These are phyloP conservation scores for Mobula hypostoma DNA, from an alignment of 2,113 vertebrate genomes.

Conservation along the genomic window DNA sequence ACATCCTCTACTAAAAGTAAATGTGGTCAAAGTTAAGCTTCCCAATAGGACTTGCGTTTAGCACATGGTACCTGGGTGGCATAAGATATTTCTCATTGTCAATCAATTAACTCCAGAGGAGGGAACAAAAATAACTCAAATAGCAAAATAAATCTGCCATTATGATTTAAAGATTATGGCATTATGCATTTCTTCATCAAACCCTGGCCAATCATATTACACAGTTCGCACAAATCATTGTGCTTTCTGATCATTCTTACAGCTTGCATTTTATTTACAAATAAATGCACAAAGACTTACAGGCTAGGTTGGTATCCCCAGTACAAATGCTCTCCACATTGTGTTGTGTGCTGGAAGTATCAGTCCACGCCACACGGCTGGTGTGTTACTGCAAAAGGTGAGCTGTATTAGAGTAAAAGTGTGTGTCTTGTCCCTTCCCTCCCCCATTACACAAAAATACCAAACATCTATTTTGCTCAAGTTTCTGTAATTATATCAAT, in stretches of 20 bases:
- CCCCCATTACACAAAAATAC: conserved; percentile 6
- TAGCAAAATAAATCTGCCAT: neutral
- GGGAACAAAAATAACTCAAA: neutral
- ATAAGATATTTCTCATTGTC: neutral
- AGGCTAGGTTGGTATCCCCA: conserved; percentile 23
- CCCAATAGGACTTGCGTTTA: neutral
- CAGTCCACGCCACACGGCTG: conserved; percentile 29
- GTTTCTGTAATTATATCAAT: conserved; percentile 34
- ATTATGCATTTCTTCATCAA: neutral
- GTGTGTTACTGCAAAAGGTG: conserved; percentile 30
- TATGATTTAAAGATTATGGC: neutral
- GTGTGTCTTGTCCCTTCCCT: conserved; percentile 9
- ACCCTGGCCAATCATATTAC: conserved; percentile 9
- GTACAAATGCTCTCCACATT: conserved; percentile 18
- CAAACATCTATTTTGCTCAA: conserved; percentile 35
- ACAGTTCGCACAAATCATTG: neutral
- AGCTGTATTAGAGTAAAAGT: conserved; percentile 37
- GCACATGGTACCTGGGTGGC: neutral
- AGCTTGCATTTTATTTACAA: conserved; percentile 24
- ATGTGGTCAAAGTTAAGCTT: neutral
- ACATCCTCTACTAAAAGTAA: neutral
- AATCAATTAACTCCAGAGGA: neutral
- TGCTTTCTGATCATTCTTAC: conserved; percentile 24
- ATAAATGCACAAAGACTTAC: conserved; percentile 28
- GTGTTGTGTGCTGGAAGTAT: conserved; percentile 29